Conservation (phyloP, 2,797 vertebrate genomes). For the Danio tinwini region DNA sequence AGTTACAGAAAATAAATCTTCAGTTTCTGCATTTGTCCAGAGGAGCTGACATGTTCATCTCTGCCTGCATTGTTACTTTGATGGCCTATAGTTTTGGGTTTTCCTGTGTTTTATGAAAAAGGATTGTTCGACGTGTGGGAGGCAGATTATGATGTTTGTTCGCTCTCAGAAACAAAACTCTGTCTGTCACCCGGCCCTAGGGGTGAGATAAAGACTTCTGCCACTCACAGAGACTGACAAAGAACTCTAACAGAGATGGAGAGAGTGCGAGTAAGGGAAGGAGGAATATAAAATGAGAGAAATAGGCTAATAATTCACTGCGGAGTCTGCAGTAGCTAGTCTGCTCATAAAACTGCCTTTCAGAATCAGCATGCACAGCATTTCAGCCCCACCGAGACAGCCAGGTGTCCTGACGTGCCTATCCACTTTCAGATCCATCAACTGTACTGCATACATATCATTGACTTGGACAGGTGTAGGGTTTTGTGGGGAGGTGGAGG, state of each 20-base stretch:
- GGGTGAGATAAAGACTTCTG: slow-evolving; percentile 33
- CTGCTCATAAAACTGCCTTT: slow-evolving; percentile 39
- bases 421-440: slow-evolving; percentile 41
- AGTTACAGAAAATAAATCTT: neutral
- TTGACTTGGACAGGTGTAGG: slow-evolving; percentile 11
- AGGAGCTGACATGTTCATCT: slow-evolving; percentile 42
- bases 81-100: slow-evolving; percentile 10
- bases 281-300: slow-evolving; percentile 37
- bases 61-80: slow-evolving; percentile 6
- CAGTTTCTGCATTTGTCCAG: slow-evolving; percentile 18
- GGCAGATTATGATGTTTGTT: slow-evolving; percentile 60
- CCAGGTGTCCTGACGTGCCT: slow-evolving; percentile 15
- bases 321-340: slow-evolving; percentile 36
- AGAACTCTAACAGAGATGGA: slow-evolving; percentile 26
- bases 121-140: slow-evolving; percentile 48
- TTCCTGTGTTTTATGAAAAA: slow-evolving; percentile 34
- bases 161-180: slow-evolving; percentile 41
- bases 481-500: neutral
- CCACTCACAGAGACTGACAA: slow-evolving; percentile 35
- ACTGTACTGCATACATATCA: slow-evolving; percentile 2
- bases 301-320: slow-evolving; percentile 40
- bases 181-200: slow-evolving; percentile 39
- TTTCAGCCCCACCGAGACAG: slow-evolving; percentile 23
- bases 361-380: slow-evolving; percentile 37
- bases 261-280: slow-evolving; percentile 6